These are phyloP conservation scores for Bubo scandiacus DNA, from an alignment of 2,113 vertebrate genomes.

Conservation along the genomic window DNA sequence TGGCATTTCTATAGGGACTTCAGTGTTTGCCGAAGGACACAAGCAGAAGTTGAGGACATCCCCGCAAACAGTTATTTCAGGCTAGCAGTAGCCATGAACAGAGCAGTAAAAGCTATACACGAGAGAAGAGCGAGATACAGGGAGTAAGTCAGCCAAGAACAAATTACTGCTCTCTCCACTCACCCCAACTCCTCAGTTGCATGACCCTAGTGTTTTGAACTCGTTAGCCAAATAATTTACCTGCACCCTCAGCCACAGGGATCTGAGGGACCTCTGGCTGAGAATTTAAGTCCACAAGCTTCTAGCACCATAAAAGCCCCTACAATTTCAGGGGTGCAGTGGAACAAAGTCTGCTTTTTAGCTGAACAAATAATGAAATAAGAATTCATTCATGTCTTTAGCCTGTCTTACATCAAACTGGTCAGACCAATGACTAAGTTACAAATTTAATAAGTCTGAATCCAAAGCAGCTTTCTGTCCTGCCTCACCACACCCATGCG, in stretches of 20 bases:
- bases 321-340: not conserved
- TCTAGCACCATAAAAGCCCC: not conserved
- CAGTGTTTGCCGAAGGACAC: not conserved
- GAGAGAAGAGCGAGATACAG: rapidly evolving
- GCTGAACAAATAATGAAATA: not conserved
- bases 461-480: not conserved
- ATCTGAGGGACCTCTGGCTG: not conserved
- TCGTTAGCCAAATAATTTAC: not conserved
- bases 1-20: not conserved
- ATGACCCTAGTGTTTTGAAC: not conserved
- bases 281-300: not conserved
- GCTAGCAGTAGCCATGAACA: rapidly evolving
- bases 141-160: not conserved
- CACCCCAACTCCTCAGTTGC: not conserved
- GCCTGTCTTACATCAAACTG: not conserved
- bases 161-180: not conserved
- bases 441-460: not conserved
- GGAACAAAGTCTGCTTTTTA: not conserved
- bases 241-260: not conserved
- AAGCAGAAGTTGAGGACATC: not conserved
- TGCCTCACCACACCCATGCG: not conserved
- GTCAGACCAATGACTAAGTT: not conserved
- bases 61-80: not conserved
- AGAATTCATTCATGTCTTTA: not conserved
- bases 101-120: not conserved